Evolutionary conservation across 2,797 vertebrate species (phyloP).

Genomic region (Scyliorhinus canicula): DNA sequence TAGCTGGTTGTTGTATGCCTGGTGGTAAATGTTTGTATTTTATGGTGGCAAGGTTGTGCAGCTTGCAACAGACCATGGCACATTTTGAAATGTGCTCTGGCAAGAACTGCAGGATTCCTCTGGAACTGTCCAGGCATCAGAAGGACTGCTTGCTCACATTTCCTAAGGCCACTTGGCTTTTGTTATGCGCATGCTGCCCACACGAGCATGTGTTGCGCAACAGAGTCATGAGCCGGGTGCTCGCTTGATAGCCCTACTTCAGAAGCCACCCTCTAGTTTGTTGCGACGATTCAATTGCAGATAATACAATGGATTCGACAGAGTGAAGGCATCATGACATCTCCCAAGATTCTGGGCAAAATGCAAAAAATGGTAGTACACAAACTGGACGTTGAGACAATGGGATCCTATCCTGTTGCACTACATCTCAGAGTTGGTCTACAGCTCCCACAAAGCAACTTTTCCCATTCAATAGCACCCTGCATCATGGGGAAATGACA

Average conservation of each 20-base stretch:
- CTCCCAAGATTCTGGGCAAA: too few relatives aligned
- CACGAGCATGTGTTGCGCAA: not conserved
- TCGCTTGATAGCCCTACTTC: not conserved
- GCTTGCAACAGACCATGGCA: not conserved
- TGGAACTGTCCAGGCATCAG: not conserved
- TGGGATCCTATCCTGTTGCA: too few relatives aligned
- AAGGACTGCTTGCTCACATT: not conserved
- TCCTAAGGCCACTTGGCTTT: not conserved
- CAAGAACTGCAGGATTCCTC: not conserved
- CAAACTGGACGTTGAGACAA: too few relatives aligned
- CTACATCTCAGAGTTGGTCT: too few relatives aligned
- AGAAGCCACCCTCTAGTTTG: too few relatives aligned
- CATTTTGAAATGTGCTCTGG: not conserved
- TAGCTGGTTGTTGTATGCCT: not conserved
- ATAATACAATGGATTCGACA: too few relatives aligned
- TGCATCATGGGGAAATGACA: too few relatives aligned
- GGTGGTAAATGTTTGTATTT: not conserved
- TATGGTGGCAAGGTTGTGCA: not conserved
- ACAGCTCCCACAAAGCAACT: too few relatives aligned
- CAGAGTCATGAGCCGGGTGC: not conserved
- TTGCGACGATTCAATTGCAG: too few relatives aligned
- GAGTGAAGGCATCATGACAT: too few relatives aligned
- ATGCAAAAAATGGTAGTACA: too few relatives aligned
- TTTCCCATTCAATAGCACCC: too few relatives aligned
- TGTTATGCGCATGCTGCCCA: not conserved